Base-by-base conservation (phyloP, 2,888 invertebrate genomes). In the Meliscaeva auricollis region DNA sequence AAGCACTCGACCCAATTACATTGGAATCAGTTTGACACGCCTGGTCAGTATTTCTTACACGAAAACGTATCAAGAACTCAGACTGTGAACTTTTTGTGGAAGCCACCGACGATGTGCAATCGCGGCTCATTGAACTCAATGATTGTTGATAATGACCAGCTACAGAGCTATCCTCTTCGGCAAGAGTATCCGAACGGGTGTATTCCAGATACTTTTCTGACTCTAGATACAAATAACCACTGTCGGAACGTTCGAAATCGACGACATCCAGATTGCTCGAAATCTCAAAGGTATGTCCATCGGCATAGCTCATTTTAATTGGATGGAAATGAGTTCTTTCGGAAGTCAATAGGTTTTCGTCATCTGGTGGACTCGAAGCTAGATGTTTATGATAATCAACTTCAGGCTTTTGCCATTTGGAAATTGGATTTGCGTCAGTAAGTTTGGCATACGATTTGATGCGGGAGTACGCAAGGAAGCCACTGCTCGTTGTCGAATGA, bases 251-350 rank as follows among this genome's bases (percentile, higher is more conserved):
- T 83, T 93, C 93, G 91, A 94, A 96, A 80, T 94, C 94, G 32
- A 96, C 94, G 35, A 93, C 89, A 89, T 96, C 96, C 88, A 95
- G 92, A 88, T 93, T 94, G 89, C 93, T 93, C 88, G 93, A 92
- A 88, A 96, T 95, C 87, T 94, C 93, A 92, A 96, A 96, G 15
- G 95, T 95, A 88, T 95, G 95, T 64, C 96, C 96, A 91, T 96
- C 96, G 35, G 93, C 94, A 91, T 94, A 94, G 77, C 89, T 90
- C 88, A 94, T 94, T 88, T 94, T 94, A 88, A 97, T 97, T 15
- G 97, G 97, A 88, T 95, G 94, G 93, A 97, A 97, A 92, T 97
- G 97, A 78, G 97, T 97, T 87, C 95, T 94, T 87, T 95, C 94
- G 7, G 97, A 96, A 17, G 95, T 96, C 84, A 96, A 93, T 88